Evolutionary conservation across 2,797 vertebrate species (phyloP), one percentile per base, ranked within the genome.

Genomic region (Myripristis jacobus): DNA sequence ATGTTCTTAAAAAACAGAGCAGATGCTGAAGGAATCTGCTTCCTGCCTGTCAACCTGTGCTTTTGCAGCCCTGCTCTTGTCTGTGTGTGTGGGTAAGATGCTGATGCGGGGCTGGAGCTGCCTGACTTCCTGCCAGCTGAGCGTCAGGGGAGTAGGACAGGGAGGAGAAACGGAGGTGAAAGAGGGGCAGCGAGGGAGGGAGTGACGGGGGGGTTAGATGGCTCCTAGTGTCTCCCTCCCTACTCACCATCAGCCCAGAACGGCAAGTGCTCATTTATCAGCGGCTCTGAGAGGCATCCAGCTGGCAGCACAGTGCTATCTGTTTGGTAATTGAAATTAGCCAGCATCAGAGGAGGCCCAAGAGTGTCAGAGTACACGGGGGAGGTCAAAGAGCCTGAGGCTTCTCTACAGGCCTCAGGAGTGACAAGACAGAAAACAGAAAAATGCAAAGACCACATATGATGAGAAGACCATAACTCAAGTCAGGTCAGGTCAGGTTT

Each of bases 251-350:
- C 76, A 92, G 86, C 88, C 74, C 51, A 61, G 75, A 71, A 92
- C 89, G 88, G 76, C 76, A 78, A 91, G 87, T 85, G 90, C 91
- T 93, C 94, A 94, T 96, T 95, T 94, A 95, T 96, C 92, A 95
- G 89, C 86, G 84, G 69, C 91, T 95, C 90, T 92, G 92, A 93
- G 88, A 90, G 86, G 82, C 80, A 12, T 94, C 94, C 95, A 96
- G 94, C 94, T 95, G 95, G 94, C 90, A 87, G 80, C 21, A 61
- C 57, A 78, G 80, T 76, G 72, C 87, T 94, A 92, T 95, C 94
- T 93, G 91, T 94, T 94, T 95, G 95, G 95, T 96, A 96, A 96
- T 95, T 95, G 89, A 95, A n/a, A 96, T 96, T 95, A 96, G 87
- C 79, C 89, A 63, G 86, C 91, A 93, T 94, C 90, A 86, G 87